Percentiles rank a stretch among this genome's conserved stretches.
These are phyloP conservation scores for Trematomus loennbergii DNA, from an alignment of 2,113 vertebrate species.

Conservation along the genomic window DNA sequence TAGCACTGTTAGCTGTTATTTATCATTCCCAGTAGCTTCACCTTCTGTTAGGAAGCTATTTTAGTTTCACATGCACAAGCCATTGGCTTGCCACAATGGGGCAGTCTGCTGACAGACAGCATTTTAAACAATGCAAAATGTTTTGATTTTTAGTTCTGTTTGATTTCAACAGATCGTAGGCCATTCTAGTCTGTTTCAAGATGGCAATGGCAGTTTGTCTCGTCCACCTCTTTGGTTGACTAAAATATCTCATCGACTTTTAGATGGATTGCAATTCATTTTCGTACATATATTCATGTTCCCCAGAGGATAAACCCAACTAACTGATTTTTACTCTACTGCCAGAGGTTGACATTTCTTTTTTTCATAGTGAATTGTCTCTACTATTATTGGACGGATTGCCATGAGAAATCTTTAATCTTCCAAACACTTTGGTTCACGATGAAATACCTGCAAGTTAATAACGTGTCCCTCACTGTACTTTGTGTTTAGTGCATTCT, in stretches of 20 bases:
- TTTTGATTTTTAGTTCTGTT: too few species aligned
- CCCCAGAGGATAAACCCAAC: not conserved
- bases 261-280: not conserved
- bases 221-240: not conserved
- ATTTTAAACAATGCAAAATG: too few species aligned
- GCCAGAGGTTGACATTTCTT: not conserved
- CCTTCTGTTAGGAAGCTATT: conserved; percentile 3
- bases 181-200: not conserved
- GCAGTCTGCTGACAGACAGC: not conserved
- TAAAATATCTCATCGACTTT: not conserved
- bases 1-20: conserved; percentile 59
- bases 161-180: too few species aligned
- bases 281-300: not conserved
- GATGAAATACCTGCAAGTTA: not conserved
- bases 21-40: conserved; percentile 53
- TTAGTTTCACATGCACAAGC: not conserved
- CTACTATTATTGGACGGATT: not conserved
- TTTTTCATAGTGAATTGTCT: not conserved
- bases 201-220: not conserved
- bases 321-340: not conserved
- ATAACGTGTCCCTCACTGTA: not conserved
- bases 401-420: not conserved
- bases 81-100: not conserved
- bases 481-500: not conserved
- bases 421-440: not conserved